phyloP scores from a whole-genome alignment of 2,888 invertebrate genomes.

The Antitype chi region DNA sequence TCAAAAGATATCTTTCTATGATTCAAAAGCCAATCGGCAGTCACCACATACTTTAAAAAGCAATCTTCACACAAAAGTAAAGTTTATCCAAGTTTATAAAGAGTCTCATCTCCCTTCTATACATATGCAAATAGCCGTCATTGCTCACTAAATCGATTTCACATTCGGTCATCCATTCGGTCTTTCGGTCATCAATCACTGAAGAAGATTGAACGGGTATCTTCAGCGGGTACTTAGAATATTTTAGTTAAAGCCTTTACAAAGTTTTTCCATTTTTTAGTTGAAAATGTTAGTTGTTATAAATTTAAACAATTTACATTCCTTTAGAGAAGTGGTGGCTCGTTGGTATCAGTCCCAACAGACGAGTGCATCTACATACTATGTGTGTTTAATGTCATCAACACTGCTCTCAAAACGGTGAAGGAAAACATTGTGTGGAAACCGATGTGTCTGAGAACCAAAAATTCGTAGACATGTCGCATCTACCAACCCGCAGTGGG shows the following conservation, averaged over 20 bases:
- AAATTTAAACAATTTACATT: no score
- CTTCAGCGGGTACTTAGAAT: constrained; percentile 67
- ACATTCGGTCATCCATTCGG: constrained; percentile 86
- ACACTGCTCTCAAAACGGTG: no score
- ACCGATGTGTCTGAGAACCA: no score
- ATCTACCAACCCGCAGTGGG: no score
- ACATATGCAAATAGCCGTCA: constrained; percentile 86
- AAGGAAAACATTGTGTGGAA: no score
- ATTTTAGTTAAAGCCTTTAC: constrained; percentile 60
- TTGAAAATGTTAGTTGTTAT: background rate
- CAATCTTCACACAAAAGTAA: constrained; percentile 59
- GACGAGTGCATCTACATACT: no score
- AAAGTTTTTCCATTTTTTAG: constrained; percentile 37
- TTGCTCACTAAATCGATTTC: constrained; percentile 87
- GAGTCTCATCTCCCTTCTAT: constrained; percentile 77
- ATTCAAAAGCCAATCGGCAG: background rate
- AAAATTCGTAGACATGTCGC: no score
- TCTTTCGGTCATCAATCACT: constrained; percentile 87
- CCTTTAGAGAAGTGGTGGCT: no score
- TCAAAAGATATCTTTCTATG: background rate
- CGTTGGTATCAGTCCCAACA: no score
- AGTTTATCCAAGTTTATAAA: constrained; percentile 61
- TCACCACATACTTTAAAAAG: constrained; percentile 47
- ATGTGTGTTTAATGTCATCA: no score
- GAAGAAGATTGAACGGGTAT: constrained; percentile 81